Conservation (phyloP, 2,113 vertebrate species). For the Pollimyrus isidori region DNA sequence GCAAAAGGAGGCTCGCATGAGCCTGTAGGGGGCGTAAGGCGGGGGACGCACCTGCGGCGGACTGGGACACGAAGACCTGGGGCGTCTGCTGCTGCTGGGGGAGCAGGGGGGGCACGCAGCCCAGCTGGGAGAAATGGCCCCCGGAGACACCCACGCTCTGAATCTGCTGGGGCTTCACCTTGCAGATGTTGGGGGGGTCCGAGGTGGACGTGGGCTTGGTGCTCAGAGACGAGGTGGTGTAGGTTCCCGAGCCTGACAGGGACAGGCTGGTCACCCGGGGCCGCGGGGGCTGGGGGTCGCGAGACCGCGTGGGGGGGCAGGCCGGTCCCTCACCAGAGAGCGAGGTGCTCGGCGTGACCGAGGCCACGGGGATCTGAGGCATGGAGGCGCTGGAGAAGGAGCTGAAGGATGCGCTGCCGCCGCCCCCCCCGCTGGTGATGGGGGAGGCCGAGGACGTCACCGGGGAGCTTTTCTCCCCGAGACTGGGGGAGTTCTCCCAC, state of each 20-base stretch:
- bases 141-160: constrained; percentile 76
- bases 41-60: constrained; percentile 79
- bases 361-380: constrained; percentile 93
- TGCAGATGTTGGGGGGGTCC: constrained; percentile 96
- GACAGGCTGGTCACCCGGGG: neutral
- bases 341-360: constrained; percentile 89
- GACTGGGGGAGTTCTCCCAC: constrained; percentile 94
- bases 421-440: constrained; percentile 59
- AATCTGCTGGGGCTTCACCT: constrained; percentile 94
- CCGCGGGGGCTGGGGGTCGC: neutral
- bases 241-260: constrained; percentile 79
- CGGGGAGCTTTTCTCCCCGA: constrained; percentile 84
- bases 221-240: constrained; percentile 89
- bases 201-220: constrained; percentile 91
- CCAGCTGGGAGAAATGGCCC: constrained; percentile 85
- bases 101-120: constrained; percentile 87
- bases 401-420: constrained; percentile 73
- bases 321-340: constrained; percentile 70
- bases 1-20: neutral
- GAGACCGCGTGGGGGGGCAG: neutral
- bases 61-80: constrained; percentile 96
- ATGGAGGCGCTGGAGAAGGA: constrained; percentile 91
- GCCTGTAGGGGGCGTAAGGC: neutral
- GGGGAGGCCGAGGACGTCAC: constrained; percentile 82
- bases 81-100: constrained; percentile 91